A percentile compares a stretch with the other conserved stretches of the same genome.
Evolutionary conservation across 2,888 invertebrate genomes (phyloP).

Genomic region (Reticulitermes lucifugus): DNA sequence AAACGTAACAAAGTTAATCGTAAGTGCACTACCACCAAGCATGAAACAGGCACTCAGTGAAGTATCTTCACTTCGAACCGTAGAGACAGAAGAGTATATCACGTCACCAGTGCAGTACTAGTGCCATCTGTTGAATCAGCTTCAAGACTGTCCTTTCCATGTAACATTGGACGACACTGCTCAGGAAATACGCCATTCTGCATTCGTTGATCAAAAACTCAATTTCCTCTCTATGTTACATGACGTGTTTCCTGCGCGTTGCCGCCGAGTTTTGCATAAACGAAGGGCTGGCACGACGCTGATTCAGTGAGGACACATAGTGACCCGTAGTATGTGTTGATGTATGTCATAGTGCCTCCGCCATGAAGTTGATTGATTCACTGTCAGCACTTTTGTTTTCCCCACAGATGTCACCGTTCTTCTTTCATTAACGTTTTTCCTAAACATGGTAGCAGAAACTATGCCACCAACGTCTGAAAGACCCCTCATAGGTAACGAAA

Average conservation of each 20-base stretch:
- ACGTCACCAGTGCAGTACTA: conserved; percentile 27
- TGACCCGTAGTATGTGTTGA: conserved; percentile 17
- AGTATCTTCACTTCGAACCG: background rate
- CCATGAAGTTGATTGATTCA: conserved; percentile 10
- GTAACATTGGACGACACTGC: conserved; percentile 14
- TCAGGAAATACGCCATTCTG: conserved; percentile 10
- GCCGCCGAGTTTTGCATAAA: background rate
- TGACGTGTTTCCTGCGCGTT: background rate
- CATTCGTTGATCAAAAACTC: background rate
- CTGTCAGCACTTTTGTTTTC: conserved; percentile 53
- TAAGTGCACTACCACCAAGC: conserved; percentile 9
- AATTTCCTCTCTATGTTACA: background rate
- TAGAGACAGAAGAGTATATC: conserved; percentile 8
- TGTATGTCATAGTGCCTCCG: conserved; percentile 2
- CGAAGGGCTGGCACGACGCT: conserved; percentile 9
- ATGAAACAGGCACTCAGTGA: background rate
- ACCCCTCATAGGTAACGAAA: conserved; percentile 69
- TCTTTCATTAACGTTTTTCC: conserved; percentile 72
- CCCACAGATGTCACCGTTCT: conserved; percentile 69
- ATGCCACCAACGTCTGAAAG: conserved; percentile 74
- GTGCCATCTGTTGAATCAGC: conserved; percentile 34
- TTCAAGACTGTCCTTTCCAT: conserved; percentile 16
- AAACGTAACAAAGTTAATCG: conserved; percentile 5
- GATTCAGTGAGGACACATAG: conserved; percentile 20
- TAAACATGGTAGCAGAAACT: conserved; percentile 71